A percentile compares a stretch with the other conserved stretches of the same genome.
phyloP scores from a whole-genome alignment of 2,797 vertebrate species.

The Trichosurus vulpecula region DNA sequence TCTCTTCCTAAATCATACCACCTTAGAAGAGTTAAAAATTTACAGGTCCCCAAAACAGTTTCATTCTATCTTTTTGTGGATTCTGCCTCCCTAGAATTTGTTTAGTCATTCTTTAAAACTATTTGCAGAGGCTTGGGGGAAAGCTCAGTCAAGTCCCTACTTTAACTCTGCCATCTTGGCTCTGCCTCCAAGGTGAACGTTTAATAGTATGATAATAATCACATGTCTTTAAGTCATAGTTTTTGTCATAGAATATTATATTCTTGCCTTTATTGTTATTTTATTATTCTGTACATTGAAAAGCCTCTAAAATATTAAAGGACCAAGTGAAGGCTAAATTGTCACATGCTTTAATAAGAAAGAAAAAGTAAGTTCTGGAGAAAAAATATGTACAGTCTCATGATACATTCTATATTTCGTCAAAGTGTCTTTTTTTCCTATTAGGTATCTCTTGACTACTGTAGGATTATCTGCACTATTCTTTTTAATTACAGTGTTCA shows the following conservation, averaged over 20 bases:
- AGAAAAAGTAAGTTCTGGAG: not conserved
- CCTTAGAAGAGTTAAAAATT: no score
- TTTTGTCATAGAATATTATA: not conserved
- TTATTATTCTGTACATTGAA: not conserved
- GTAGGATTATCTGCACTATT: slow-evolving; percentile 53
- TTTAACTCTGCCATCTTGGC: no score
- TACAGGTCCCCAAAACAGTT: no score
- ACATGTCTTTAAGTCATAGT: not conserved
- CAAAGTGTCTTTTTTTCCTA: slow-evolving; percentile 14
- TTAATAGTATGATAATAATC: not conserved
- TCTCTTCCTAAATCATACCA: no score
- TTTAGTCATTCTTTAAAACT: no score
- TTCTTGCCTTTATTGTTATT: not conserved
- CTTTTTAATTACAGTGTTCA: slow-evolving; percentile 65
- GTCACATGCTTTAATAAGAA: not conserved
- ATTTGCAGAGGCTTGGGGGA: no score
- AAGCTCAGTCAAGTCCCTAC: no score
- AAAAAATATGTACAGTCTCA: not conserved
- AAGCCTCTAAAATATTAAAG: not conserved
- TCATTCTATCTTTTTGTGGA: no score
- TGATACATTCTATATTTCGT: not conserved
- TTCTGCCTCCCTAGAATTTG: no score
- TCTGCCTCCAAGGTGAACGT: not conserved
- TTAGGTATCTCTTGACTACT: slow-evolving; percentile 19
- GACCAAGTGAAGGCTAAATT: not conserved